Conservation (phyloP, 2,797 vertebrate species). For the Echiichthys vipera region DNA sequence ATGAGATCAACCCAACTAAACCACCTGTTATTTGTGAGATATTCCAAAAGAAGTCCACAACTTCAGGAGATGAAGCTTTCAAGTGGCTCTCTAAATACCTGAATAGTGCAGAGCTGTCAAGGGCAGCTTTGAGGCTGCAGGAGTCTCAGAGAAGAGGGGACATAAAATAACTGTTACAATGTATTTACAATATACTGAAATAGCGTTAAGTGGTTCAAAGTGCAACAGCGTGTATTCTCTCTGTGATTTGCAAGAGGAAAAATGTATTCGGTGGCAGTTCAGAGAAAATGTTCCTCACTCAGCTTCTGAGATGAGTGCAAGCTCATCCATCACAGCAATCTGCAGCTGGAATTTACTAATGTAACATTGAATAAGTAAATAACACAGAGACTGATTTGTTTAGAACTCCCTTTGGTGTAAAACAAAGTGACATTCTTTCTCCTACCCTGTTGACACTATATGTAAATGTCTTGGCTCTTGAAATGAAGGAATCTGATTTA, state of each 20-base stretch:
- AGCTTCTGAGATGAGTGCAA: background rate
- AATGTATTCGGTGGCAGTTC: background rate
- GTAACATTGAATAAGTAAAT: no score
- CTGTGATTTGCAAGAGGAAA: slow-evolving; percentile 13
- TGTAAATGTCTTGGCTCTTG: no score
- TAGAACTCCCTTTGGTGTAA: no score
- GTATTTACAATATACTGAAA: slow-evolving; percentile 22
- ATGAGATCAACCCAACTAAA: background rate
- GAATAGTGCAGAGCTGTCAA: slow-evolving; percentile 15
- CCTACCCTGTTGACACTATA: no score
- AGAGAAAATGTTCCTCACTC: slow-evolving; percentile 13
- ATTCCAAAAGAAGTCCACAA: background rate
- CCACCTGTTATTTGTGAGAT: background rate
- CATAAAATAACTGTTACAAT: slow-evolving; percentile 23
- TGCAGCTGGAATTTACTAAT: background rate
- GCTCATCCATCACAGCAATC: background rate
- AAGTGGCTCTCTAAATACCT: slow-evolving; percentile 7
- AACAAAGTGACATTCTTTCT: no score
- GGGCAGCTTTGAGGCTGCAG: slow-evolving; percentile 26
- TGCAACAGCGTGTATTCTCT: slow-evolving; percentile 14
- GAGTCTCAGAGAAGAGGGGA: background rate
- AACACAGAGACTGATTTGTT: no score
- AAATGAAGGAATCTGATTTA: no score
- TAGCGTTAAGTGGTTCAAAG: slow-evolving; percentile 32
- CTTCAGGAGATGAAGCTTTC: slow-evolving; percentile 10